A percentile compares a stretch with the other conserved stretches of the same genome.
Conservation (phyloP, 2,888 invertebrate genomes). For the Drosophila limbata region DNA sequence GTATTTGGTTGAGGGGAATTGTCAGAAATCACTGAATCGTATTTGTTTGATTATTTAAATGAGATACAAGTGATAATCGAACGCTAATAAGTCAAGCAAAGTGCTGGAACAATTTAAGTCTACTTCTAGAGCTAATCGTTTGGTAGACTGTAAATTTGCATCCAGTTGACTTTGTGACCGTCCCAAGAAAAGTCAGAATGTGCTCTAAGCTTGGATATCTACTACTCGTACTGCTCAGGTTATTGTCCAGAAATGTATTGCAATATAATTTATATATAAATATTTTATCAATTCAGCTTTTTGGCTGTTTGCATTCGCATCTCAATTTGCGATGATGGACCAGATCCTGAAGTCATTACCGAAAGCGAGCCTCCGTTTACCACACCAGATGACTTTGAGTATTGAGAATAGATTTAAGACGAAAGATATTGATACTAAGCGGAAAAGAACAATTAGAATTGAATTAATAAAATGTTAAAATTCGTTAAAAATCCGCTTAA, state of each 20-base stretch:
- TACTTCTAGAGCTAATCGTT: background rate
- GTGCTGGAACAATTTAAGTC: background rate
- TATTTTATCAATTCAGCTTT: constrained; percentile 17
- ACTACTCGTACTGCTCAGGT: constrained; percentile 19
- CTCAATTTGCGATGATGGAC: constrained; percentile 11
- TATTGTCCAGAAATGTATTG: background rate
- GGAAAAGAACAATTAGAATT: constrained; percentile 22
- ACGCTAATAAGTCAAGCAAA: background rate
- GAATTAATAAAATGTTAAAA: constrained; percentile 23
- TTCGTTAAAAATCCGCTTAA: constrained; percentile 16
- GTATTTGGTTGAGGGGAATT: background rate
- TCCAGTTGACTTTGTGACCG: constrained; percentile 3
- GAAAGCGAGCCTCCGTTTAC: constrained; percentile 28
- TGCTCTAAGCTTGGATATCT: constrained; percentile 15
- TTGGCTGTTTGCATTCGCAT: constrained; percentile 19
- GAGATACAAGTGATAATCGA: background rate
- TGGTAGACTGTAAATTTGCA: background rate
- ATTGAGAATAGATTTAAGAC: background rate
- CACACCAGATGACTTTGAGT: constrained; percentile 22
- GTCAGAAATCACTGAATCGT: too few species aligned
- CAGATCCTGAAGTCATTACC: constrained; percentile 42
- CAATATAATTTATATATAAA: background rate
- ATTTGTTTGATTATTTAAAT: background rate
- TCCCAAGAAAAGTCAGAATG: constrained; percentile 16
- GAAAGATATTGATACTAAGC: constrained; percentile 2